These are phyloP conservation scores for Melanerpes aurifrons DNA, from an alignment of 2,113 vertebrate genomes.

Conservation along the genomic window DNA sequence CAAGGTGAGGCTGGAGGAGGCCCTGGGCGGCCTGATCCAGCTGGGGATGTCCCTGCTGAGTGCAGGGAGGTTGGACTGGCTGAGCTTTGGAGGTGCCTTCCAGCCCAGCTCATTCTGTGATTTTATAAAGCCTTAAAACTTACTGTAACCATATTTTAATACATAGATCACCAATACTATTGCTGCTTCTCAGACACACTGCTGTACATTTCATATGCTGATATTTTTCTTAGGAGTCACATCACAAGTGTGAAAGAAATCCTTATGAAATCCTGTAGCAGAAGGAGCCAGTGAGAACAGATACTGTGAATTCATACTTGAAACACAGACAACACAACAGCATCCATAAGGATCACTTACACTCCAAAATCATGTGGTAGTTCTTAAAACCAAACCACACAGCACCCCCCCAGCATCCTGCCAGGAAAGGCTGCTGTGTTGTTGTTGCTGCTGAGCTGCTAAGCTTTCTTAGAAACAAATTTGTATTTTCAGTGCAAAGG, in stretches of 20 bases:
- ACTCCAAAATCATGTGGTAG: background rate
- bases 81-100: no score
- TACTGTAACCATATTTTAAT: background rate
- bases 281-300: background rate
- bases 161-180: background rate
- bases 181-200: background rate
- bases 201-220: background rate
- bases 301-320: background rate
- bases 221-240: background rate
- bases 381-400: background rate
- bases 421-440: background rate
- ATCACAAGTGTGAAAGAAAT: background rate
- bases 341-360: background rate
- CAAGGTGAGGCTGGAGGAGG: no score
- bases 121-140: background rate
- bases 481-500: conserved; percentile 16
- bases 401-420: no score
- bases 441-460: background rate
- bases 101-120: no score
- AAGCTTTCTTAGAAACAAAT: conserved; percentile 33
- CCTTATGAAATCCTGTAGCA: background rate
- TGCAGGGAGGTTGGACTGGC: no score
- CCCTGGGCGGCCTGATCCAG: no score
- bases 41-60: no score
- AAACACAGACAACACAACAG: background rate